Evolutionary conservation across 2,797 vertebrate species (phyloP).

Genomic region (Syngnathus acus): DNA sequence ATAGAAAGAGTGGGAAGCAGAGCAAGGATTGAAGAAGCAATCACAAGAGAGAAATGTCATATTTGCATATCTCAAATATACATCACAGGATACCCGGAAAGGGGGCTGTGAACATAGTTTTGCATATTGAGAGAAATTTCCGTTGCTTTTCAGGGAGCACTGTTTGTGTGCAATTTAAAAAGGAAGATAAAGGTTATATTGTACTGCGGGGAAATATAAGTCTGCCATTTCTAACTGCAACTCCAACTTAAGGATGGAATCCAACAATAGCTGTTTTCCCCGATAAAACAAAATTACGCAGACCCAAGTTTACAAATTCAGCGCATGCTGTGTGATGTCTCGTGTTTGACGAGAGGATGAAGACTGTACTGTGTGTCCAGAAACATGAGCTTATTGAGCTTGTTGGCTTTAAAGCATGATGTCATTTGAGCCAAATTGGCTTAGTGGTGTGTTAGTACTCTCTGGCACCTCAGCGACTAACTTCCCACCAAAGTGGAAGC

Average conservation of each 20-base stretch:
- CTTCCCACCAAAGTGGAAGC: conserved; percentile 17
- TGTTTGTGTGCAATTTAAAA: conserved; percentile 48
- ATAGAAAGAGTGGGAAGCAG: conserved; percentile 5
- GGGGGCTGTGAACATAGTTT: conserved; percentile 43
- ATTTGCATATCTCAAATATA: conserved; percentile 64
- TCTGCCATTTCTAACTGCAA: conserved; percentile 1
- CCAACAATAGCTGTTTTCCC: conserved; percentile 2
- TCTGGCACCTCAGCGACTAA: conserved; percentile 9
- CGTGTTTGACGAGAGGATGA: neutral
- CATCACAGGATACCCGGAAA: conserved; percentile 50
- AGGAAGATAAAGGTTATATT: conserved; percentile 49
- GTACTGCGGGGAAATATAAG: conserved; percentile 20
- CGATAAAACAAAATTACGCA: neutral
- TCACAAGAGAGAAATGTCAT: conserved; percentile 58
- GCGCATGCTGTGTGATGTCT: neutral
- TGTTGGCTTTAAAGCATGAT: neutral
- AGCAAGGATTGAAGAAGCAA: conserved; percentile 34
- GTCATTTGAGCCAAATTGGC: neutral
- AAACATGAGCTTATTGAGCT: conserved; percentile 1
- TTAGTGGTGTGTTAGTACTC: neutral
- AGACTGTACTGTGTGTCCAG: neutral
- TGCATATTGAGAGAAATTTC: conserved; percentile 53
- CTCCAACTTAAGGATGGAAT: conserved; percentile 23
- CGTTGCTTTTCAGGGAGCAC: conserved; percentile 27
- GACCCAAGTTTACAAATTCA: neutral